Evolutionary conservation across 2,797 vertebrate species (phyloP).

Genomic region (Pipistrellus nathusii): DNA sequence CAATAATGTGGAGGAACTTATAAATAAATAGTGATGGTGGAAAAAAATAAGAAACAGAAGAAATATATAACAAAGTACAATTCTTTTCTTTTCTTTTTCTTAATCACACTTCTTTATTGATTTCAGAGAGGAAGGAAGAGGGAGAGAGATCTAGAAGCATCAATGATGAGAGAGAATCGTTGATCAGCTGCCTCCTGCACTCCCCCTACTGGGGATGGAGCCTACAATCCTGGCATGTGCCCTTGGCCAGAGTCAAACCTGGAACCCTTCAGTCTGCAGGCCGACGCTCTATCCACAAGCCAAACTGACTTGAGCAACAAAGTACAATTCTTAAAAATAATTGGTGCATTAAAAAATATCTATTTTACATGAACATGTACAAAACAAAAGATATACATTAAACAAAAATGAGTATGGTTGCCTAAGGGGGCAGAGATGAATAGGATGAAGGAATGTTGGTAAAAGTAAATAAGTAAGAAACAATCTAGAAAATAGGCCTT

Average conservation of each 20-base stretch:
- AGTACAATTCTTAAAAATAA: neutral
- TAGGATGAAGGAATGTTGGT: neutral
- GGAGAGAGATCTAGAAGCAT: too few species aligned
- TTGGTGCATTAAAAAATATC: neutral
- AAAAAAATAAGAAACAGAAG: constrained; percentile 7
- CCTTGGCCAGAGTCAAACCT: too few species aligned
- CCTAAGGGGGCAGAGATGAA: neutral
- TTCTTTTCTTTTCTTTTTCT: too few species aligned
- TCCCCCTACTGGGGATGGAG: too few species aligned
- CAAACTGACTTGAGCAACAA: too few species aligned
- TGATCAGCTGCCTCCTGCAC: too few species aligned
- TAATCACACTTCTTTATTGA: too few species aligned
- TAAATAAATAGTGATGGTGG: neutral
- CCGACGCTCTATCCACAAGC: too few species aligned
- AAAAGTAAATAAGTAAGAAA: constrained; percentile 33
- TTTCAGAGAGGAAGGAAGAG: too few species aligned
- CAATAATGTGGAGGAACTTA: neutral
- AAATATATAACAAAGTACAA: neutral
- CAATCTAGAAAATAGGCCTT: neutral
- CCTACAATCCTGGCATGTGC: too few species aligned
- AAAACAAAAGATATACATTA: constrained; percentile 27
- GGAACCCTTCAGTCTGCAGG: too few species aligned
- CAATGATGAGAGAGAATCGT: too few species aligned
- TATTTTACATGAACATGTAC: neutral
- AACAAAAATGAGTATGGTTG: neutral